Conservation (phyloP, 2,113 vertebrate genomes). For the Sylvietta virens region DNA sequence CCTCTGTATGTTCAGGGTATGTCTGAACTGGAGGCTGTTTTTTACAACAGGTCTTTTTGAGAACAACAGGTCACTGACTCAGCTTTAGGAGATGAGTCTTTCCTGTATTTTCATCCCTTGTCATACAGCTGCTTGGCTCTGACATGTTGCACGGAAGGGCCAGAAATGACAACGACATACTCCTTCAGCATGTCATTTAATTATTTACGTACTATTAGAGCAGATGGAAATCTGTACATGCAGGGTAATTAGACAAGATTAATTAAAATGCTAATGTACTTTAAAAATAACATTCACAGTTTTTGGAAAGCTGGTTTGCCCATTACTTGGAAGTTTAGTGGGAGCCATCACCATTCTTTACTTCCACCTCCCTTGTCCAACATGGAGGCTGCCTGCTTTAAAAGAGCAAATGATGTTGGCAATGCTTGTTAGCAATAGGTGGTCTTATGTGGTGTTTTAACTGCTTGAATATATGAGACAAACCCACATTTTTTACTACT, state of each 20-base stretch:
- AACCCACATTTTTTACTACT: background rate
- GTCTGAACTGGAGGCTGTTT: background rate
- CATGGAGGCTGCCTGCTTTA: fast-evolving
- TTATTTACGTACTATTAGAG: background rate
- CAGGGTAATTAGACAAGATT: background rate
- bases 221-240: background rate
- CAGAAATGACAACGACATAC: background rate
- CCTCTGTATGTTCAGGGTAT: background rate
- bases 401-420: background rate
- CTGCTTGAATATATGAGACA: background rate
- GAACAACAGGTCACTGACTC: conserved; percentile 46
- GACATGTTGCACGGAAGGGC: background rate
- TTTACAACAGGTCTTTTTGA: conserved; percentile 1
- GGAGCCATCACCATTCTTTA: background rate
- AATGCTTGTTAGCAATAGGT: background rate
- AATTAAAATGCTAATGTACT: background rate
- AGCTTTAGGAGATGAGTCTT: conserved; percentile 6
- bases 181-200: background rate
- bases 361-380: background rate
- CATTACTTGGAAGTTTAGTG: background rate
- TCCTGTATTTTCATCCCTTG: conserved; percentile 9
- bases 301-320: background rate
- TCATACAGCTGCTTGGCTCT: background rate
- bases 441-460: background rate
- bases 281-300: background rate